Conservation (phyloP, 1,140 invertebrate genomes). For the Drosophila orosa region DNA sequence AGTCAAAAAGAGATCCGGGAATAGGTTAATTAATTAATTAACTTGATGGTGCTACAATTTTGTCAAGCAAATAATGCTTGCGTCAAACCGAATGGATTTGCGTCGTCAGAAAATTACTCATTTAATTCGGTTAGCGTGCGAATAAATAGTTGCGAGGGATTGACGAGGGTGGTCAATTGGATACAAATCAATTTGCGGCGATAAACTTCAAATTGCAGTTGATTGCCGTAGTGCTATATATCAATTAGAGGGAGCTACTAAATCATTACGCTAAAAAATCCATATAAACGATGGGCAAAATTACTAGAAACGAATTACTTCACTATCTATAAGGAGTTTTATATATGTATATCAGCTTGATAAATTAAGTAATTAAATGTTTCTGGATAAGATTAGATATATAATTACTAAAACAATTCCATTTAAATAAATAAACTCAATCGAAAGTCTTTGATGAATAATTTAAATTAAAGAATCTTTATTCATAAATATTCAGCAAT, state of each 20-base stretch:
- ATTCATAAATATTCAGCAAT: background rate
- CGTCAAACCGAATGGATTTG: constrained; percentile 20
- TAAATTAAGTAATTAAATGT: background rate
- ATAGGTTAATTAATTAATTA: constrained; percentile 26
- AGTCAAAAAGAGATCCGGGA: constrained; percentile 32
- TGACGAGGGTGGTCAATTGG: constrained; percentile 53
- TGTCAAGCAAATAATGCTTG: constrained; percentile 36
- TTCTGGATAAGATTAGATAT: too few relatives aligned
- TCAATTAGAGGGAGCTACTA: constrained; percentile 41
- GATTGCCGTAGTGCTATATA: constrained; percentile 48
- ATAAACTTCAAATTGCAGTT: constrained; percentile 64
- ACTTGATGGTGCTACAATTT: constrained; percentile 19
- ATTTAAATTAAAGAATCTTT: background rate
- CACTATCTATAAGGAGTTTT: background rate
- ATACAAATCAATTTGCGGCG: constrained; percentile 66
- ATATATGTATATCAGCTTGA: background rate
- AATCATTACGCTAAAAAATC: constrained; percentile 6
- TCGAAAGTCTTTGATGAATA: background rate
- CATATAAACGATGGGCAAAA: background rate
- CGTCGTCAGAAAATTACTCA: constrained; percentile 37
- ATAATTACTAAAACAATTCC: background rate
- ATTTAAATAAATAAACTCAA: background rate
- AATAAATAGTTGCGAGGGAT: constrained; percentile 53
- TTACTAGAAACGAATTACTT: background rate
- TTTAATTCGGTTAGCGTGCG: constrained; percentile 65